Evolutionary conservation across 2,888 invertebrate species (phyloP).

Genomic region (Drosophila tripunctata): DNA sequence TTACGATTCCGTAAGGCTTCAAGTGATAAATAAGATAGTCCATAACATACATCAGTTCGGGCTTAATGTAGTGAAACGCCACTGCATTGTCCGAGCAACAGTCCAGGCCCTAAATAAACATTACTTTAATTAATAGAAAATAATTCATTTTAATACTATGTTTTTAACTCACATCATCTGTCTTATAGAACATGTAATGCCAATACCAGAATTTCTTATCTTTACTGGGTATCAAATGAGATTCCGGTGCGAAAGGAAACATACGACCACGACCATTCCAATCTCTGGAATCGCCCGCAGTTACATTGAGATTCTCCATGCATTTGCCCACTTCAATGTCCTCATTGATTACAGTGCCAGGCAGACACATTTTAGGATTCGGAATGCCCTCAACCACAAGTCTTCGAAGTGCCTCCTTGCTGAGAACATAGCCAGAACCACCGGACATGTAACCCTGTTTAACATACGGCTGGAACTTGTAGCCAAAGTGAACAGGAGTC

Average conservation of each 20-base stretch:
- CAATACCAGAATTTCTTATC: slow-evolving; percentile 95
- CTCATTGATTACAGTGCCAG: slow-evolving; percentile 84
- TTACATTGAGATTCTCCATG: slow-evolving; percentile 92
- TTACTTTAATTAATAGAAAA: not conserved
- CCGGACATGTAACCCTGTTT: slow-evolving; percentile 94
- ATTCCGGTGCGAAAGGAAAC: slow-evolving; percentile 96
- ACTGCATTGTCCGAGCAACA: slow-evolving; percentile 97
- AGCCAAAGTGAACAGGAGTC: slow-evolving; percentile 94
- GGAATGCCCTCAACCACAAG: slow-evolving; percentile 90
- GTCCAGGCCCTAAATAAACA: slow-evolving; percentile 60
- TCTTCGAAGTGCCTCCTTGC: slow-evolving; percentile 89
- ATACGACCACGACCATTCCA: slow-evolving; percentile 93
- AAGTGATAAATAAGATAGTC: slow-evolving; percentile 97
- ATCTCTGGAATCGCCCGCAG: slow-evolving; percentile 94
- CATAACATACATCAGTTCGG: slow-evolving; percentile 95
- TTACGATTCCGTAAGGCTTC: slow-evolving; percentile 87
- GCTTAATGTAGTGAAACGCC: slow-evolving; percentile 95
- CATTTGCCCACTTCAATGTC: slow-evolving; percentile 87
- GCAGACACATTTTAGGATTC: slow-evolving; percentile 85
- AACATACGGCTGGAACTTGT: slow-evolving; percentile 90
- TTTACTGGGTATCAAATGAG: slow-evolving; percentile 93
- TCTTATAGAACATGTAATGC: slow-evolving; percentile 95
- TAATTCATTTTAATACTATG: no score
- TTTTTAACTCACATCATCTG: slow-evolving; percentile 86
- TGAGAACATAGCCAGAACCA: slow-evolving; percentile 96